Conservation (phyloP, 2,797 vertebrate species). For the Cossypha caffra region DNA sequence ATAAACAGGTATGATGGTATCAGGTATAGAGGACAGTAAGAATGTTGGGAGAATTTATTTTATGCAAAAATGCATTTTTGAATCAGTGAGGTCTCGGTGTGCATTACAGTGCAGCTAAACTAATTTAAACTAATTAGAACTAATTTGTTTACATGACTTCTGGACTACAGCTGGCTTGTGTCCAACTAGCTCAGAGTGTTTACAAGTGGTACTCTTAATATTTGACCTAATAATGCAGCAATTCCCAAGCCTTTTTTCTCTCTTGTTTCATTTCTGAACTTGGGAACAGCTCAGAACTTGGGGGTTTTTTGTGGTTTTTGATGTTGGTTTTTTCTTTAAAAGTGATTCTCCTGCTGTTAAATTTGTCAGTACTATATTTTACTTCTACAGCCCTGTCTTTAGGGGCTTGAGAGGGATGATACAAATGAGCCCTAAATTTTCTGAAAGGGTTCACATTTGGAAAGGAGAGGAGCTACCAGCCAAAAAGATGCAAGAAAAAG, state of each 20-base stretch:
- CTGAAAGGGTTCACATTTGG: background rate
- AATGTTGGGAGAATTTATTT: background rate
- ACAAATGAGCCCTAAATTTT: background rate
- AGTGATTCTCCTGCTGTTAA: background rate
- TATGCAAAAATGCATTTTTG: background rate
- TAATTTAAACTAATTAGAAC: background rate
- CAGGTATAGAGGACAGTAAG: background rate
- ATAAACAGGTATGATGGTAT: background rate
- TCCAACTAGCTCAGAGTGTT: background rate
- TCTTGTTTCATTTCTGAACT: background rate
- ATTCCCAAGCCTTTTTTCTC: background rate
- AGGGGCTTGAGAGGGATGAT: background rate
- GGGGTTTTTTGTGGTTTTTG: accelerated
- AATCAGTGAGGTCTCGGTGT: background rate
- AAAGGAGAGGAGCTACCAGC: background rate
- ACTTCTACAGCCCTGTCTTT: background rate
- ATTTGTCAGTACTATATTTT: background rate
- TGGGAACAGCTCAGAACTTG: background rate
- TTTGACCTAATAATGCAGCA: background rate
- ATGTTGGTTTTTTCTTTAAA: background rate
- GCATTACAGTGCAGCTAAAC: background rate
- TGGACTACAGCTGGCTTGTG: background rate
- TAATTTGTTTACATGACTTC: background rate
- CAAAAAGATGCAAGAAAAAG: background rate
- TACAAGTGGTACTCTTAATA: background rate